Base-by-base conservation (phyloP, 2,888 invertebrate genomes). In the Rhogogaster chlorosoma region DNA sequence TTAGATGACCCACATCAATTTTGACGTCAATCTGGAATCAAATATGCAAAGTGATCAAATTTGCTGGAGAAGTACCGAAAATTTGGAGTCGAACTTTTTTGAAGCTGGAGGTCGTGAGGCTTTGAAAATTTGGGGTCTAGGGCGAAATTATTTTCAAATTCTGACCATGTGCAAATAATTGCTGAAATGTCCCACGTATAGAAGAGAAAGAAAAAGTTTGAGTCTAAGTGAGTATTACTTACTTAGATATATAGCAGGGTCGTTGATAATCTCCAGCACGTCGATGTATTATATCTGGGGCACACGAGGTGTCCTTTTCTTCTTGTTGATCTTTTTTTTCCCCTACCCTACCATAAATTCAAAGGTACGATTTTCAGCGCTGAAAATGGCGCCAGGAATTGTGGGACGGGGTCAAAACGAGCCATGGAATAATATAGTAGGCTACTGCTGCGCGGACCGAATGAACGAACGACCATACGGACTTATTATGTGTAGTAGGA, bases 301-400 rank as follows among this genome's bases (percentile, higher is more conserved):
- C 26, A 49, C 49, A 12, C 38, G 38, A 22, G 36, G 38, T 71
- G 32, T 71, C 38, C 45, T 75, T 75, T 29, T 26, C 26, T 75
- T 75, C 29, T 12, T 75, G 42, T 45, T 45, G 15, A 49, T 45
- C 75, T 29, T 22, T 26, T 26, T 26, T 45, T 75, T 45, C 85
- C 84, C 85, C 83, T 85, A 87, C 77, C 84, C 85, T 83, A 70
- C 85, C 87, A 88, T 89, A 89, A 89, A 89, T 89, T 88, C 86
- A 83, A 70, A 61, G 61, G 78, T 87, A 87, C 88, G 87, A 86
- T 86, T 87, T 87, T 87, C 87, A 88, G 78, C 78, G 86, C 7
- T 26, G 22, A 42, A 38, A 71, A 71, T 71, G 38, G 70, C 3
- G 36, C 70, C 36, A 71, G 70, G n/a, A 71, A 71, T 38, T 71